Percentiles rank a stretch among this genome's conserved stretches.
These are phyloP conservation scores for Carabus problematicus DNA, from an alignment of 2,888 invertebrate genomes.

Conservation along the genomic window DNA sequence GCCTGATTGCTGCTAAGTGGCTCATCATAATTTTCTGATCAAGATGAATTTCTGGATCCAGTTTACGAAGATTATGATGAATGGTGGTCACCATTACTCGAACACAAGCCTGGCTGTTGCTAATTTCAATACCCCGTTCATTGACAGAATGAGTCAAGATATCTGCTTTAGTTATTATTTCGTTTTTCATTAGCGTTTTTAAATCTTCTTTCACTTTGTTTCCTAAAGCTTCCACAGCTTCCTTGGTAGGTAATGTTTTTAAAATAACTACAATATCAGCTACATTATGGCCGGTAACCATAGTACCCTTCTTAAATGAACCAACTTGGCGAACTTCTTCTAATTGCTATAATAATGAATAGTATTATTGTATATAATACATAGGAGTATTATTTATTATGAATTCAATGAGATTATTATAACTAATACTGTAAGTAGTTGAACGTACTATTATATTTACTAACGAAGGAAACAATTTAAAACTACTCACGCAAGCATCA, in stretches of 20 bases:
- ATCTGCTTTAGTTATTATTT: conserved; percentile 68
- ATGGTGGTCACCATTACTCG: conserved; percentile 92
- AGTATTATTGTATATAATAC: conserved; percentile 9
- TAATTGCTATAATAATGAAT: conserved; percentile 69
- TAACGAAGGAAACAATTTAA: conserved; percentile 10
- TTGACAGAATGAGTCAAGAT: conserved; percentile 65
- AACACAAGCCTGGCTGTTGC: conserved; percentile 84
- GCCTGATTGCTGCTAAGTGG: conserved; percentile 92
- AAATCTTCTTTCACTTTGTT: conserved; percentile 87
- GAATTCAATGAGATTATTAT: too few species aligned
- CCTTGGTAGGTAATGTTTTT: conserved; percentile 94
- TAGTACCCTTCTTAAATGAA: conserved; percentile 97
- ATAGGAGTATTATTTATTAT: too few species aligned
- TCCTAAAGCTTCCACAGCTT: conserved; percentile 91
- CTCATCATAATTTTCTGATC: conserved; percentile 82
- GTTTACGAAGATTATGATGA: conserved; percentile 89
- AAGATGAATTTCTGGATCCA: conserved; percentile 86
- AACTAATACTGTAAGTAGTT: too few species aligned
- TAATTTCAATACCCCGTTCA: conserved; percentile 88
- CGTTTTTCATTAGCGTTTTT: conserved; percentile 73
- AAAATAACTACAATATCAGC: conserved; percentile 97
- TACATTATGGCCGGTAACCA: conserved; percentile 93
- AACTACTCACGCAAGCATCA: conserved; percentile 87
- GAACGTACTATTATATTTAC: conserved; percentile 6
- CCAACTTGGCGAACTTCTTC: conserved; percentile 97